phyloP scores from a whole-genome alignment of 1,140 invertebrate genomes.

The Drosophila sp. region DNA sequence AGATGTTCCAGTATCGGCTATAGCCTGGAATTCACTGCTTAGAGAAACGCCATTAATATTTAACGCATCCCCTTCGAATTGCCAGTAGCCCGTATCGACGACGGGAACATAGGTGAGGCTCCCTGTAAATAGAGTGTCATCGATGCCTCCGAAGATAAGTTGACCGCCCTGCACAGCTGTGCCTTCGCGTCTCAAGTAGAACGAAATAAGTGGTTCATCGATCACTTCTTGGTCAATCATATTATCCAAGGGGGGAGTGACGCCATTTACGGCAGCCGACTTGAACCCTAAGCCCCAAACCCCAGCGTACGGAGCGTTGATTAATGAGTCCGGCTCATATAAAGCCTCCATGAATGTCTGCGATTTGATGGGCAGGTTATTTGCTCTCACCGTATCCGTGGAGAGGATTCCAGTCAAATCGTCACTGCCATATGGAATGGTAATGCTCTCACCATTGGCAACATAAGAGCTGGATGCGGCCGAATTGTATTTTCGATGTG shows the following conservation, averaged over 20 bases:
- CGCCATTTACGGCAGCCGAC: constrained; percentile 93
- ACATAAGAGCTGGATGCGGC: constrained; percentile 91
- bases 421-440: constrained; percentile 97
- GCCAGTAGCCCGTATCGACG: constrained; percentile 95
- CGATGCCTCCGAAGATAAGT: constrained; percentile 96
- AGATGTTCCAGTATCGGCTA: constrained; percentile 92
- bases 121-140: constrained; percentile 93
- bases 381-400: constrained; percentile 90
- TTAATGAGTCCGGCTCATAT: constrained; percentile 92
- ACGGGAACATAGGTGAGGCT: constrained; percentile 96
- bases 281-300: constrained; percentile 95
- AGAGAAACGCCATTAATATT: constrained; percentile 84
- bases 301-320: constrained; percentile 98
- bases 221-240: constrained; percentile 94
- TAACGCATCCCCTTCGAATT: constrained; percentile 95
- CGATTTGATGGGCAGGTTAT: constrained; percentile 87
- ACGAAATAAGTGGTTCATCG: constrained; percentile 93
- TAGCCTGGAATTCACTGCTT: constrained; percentile 85
- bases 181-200: constrained; percentile 91
- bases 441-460: constrained; percentile 94
- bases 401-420: constrained; percentile 97
- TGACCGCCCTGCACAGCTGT: constrained; percentile 91
- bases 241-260: constrained; percentile 97
- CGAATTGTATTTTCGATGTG: constrained; percentile 93
- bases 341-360: constrained; percentile 99